Percentiles rank a stretch among this genome's conserved stretches.
These are phyloP conservation scores for Octopus sinensis DNA, from an alignment of 1,140 invertebrate species.

Conservation along the genomic window DNA sequence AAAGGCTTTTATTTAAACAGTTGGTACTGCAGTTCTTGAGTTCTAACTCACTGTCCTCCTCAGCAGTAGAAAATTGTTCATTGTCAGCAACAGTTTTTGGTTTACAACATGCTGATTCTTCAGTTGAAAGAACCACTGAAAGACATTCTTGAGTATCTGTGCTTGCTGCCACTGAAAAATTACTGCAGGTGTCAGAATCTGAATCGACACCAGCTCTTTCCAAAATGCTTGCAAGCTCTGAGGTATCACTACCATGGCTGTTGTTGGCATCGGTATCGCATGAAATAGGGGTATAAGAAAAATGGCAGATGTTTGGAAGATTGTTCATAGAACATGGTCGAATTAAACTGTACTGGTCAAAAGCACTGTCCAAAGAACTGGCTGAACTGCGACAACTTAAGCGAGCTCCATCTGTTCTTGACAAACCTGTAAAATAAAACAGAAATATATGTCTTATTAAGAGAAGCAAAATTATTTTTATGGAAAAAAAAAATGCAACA, in stretches of 20 bases:
- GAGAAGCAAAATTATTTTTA: too few relatives aligned
- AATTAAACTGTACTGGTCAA: neutral
- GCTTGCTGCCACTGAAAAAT: neutral
- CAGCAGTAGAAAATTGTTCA: neutral
- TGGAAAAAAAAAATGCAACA: too few relatives aligned
- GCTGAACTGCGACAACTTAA: neutral
- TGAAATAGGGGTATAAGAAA: neutral
- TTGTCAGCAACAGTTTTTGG: neutral
- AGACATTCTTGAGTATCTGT: neutral
- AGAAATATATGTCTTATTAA: too few relatives aligned
- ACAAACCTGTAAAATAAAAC: too few relatives aligned
- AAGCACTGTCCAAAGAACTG: slow-evolving; percentile 4
- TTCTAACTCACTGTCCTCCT: neutral
- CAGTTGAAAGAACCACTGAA: neutral
- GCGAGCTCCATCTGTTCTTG: too few relatives aligned
- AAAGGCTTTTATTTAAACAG: neutral
- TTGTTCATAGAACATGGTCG: neutral
- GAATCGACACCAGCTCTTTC: too few relatives aligned
- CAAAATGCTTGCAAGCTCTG: neutral
- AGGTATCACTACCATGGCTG: neutral
- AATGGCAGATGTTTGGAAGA: neutral
- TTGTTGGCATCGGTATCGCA: neutral
- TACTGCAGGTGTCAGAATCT: neutral
- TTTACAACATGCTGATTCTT: neutral
- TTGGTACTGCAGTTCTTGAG: neutral